Base-by-base conservation (phyloP, 2,888 invertebrate species). In the Hemithea aestivaria region DNA sequence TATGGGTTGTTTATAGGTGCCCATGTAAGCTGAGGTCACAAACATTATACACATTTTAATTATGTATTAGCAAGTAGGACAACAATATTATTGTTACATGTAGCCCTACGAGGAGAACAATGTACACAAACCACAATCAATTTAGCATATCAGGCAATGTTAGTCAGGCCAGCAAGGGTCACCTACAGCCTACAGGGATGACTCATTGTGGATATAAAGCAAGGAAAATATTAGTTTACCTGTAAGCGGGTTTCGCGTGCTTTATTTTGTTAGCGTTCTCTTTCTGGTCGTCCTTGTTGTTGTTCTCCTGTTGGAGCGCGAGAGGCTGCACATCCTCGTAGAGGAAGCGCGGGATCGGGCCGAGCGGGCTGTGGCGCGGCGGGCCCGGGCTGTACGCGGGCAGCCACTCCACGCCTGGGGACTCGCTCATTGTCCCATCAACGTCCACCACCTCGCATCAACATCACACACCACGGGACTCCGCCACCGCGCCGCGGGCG, bases 211-310 rank as follows among this genome's bases (percentile, higher is more conserved):
- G 10, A 33, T 47, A 45, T 40, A 37, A 43, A 37, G 51, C 16
- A 56, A 56, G 58, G 59, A 67, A 64, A 69, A 66, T 62, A 49
- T 42, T 37, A 41, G 29, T 40, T 56, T 82, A 89, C 89, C 89
- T 89, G 74, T 89, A 89, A 5, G 89, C 88, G 48, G 89, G 89
- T 62, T 89, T 89, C 2, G 88, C 87, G 57, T 89, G 88, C 63
- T 88, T 87, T 51, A 81, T 83, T 71, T 82, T 83, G 56, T 81
- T 85, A 34, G 75, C 62, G 49, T 79, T 82, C 58, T 84, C 83
- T 54, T 83, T 82, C 51, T 74, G 78, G 35, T 81, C 84, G 53
- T 83, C 82, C 67, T 83, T 84, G 64, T 84, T 85, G 57, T 87
- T 87, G 56, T 87, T 87, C 58, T 85, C 83, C 61, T 76, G 80